Percentiles rank a stretch among this genome's conserved stretches.
These are phyloP conservation scores for Bubalus kerabau DNA, from an alignment of 2,113 vertebrate genomes.

Conservation along the genomic window DNA sequence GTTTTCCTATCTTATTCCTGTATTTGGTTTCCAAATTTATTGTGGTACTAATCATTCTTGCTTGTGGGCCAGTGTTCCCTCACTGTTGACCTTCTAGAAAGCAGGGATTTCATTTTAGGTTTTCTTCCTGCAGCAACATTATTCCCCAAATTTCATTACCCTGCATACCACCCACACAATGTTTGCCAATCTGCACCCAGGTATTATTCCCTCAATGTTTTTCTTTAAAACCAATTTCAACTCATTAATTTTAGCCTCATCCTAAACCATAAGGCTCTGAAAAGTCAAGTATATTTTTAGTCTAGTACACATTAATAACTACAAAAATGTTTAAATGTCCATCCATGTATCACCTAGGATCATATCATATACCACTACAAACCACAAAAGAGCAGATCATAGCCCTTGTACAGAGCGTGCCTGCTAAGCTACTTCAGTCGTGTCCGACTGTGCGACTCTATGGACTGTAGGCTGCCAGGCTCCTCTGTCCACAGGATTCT, in stretches of 20 bases:
- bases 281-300: slow-evolving; percentile 44
- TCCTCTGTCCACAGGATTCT: not conserved
- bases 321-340: slow-evolving; percentile 19
- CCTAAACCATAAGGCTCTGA: not conserved
- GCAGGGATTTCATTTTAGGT: slow-evolving; percentile 6
- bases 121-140: not conserved
- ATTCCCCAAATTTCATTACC: not conserved
- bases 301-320: not conserved
- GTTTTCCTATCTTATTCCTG: not conserved
- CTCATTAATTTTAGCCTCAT: not conserved
- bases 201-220: not conserved
- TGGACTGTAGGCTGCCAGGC: not conserved
- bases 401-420: not conserved
- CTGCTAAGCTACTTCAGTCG: not conserved
- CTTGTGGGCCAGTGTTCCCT: not conserved
- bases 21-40: not conserved
- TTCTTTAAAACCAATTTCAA: not conserved
- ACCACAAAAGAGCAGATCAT: not conserved
- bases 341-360: not conserved
- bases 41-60: not conserved
- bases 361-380: not conserved
- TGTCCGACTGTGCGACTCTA: not conserved
- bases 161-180: not conserved
- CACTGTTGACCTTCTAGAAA: not conserved
- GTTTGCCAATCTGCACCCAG: not conserved